Base-by-base conservation (phyloP, 2,888 invertebrate genomes). In the Spilarctia lutea region DNA sequence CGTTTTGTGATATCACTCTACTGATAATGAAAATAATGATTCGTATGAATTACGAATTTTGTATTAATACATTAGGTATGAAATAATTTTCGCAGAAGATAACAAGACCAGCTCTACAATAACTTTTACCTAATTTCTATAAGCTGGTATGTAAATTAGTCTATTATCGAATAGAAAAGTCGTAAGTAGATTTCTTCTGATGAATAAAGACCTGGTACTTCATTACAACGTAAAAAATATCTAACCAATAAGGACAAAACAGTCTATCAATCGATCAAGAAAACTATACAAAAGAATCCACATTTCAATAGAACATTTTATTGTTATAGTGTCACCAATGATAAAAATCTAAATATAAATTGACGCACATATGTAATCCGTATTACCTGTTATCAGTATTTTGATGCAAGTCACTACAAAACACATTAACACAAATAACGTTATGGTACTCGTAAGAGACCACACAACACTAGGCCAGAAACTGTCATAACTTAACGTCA, bases 371-470 rank as follows among this genome's bases (percentile, higher is more conserved):
- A 63, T 20, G 13, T 33, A 33, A 68, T 52, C 1, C 11, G 39
- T 78, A 48, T 45, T 71, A 89, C 90, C 90, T 45, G 86, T 27
- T 60, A 90, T 75, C 30, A 89, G 42, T 1, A 87, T 83, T 68
- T 85, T 81, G 52, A 90, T 79, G 65, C 90, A 90, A 27, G 86
- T 88, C 39, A 88, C 75, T 10, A 90, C 71, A 75, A 88, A 88
- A 8, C 88, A 80, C 7, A 89, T 56, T 2, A 90, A 69, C 27
- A 89, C 70, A 39, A 88, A 80, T 6, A 78, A 60, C 1, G 86
- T 81, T 7, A 79, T 78, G 0, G 74, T 78, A 65, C 85, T 82
- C 0, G 89, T 68, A 3, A 78, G 75, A 0, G 83, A 79, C 90
- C 87, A 90, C 27, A 85, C 33, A 2, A 86, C 52, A 2, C 84